Evolutionary conservation across 23 tunicate species (phyloP), one percentile per base, ranked within the genome.

Genomic region (Clavelina lepadiformis): DNA sequence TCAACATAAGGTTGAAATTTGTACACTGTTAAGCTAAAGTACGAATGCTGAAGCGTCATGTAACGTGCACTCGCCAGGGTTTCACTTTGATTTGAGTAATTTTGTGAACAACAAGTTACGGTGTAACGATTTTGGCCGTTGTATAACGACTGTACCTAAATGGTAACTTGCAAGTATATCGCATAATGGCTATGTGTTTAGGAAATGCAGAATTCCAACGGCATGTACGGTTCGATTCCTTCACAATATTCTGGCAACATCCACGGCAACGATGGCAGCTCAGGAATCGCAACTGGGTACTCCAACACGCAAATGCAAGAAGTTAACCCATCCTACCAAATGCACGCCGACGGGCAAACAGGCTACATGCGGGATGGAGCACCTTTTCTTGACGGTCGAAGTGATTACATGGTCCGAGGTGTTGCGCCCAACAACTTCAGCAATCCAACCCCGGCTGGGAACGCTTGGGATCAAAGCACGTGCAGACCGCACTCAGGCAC

Each of bases 1-100:
- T 35, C 80, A 74, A 63, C 80, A 74, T 8, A 74, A 63, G 62
- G 79, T 53, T 53, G 59, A n/a, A n/a, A n/a, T 13, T n/a, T 8
- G 21, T n/a, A 15, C 49, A 41, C 49, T 11, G 15, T 11, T 11
- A 15, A 11, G 49, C 49, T 11, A 41, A 11, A 41, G 49, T 41
- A 15, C 49, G 15, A 11, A 41, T 11, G 15, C 15, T 11, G 11
- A 41, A 41, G 11, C 15, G 15, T 41, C 15, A 41, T 15, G 15
- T 11, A 11, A 41, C 15, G 15, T 15, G 11, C 49, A 11, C 15
- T 15, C 15, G 11, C 49, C 49, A 8, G 11, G 49, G 49, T 41
- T 11, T 41, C 15, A 41, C 11, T 41, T 41, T 41, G 15, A 15
- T 41, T 41, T 41, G 11, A n/a, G n/a, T n/a, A n/a, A n/a, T n/a